Conservation (phyloP, 2,888 invertebrate genomes). For the Pharmacophagus antenor region DNA sequence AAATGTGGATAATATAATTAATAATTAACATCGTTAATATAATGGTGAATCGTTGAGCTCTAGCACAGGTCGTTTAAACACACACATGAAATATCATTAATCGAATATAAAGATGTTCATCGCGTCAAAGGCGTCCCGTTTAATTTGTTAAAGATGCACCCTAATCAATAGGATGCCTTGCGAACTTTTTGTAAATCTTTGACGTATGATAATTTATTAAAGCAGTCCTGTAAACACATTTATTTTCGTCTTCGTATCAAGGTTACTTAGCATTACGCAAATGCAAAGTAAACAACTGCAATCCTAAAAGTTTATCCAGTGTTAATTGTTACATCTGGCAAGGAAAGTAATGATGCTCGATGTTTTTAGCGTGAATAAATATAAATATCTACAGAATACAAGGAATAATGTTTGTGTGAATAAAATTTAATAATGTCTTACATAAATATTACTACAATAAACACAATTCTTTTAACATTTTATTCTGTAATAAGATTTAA, state of each 20-base stretch:
- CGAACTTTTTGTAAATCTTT: neutral
- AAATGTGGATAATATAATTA: no score
- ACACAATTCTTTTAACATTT: neutral
- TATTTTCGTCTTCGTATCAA: neutral
- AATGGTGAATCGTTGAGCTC: no score
- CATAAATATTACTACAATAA: neutral
- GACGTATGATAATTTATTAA: neutral
- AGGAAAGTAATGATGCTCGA: neutral
- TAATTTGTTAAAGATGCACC: no score
- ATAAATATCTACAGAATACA: no score
- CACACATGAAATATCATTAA: no score
- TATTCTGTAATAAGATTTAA: no score
- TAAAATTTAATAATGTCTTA: neutral
- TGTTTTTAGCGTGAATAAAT: neutral
- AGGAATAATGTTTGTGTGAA: neutral
- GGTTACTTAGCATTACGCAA: conserved; percentile 1
- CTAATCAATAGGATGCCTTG: no score
- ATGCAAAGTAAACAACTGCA: neutral
- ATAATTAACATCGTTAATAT: no score
- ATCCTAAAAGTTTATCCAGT: neutral
- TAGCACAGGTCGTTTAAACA: no score
- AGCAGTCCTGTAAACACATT: neutral
- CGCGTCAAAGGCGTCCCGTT: no score
- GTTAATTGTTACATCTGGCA: neutral
- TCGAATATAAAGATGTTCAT: no score